Conservation (phyloP, 2,113 vertebrate species). For the Chloroceryle aenea region DNA sequence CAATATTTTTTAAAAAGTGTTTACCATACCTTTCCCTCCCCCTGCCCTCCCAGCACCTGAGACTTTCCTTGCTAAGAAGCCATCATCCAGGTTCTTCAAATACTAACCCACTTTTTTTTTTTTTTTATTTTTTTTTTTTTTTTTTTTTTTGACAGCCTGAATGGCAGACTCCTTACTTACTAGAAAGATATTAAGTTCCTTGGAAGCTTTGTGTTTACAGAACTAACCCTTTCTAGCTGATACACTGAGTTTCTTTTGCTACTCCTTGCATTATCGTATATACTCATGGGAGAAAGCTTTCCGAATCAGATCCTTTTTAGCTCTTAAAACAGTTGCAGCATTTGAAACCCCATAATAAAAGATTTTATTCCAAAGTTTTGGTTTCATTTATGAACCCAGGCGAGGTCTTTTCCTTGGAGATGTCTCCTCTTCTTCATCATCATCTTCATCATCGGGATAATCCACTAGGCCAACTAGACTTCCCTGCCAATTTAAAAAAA, state of each 20-base stretch:
- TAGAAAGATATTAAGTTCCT: conserved; percentile 79
- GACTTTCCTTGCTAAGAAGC: conserved; percentile 76
- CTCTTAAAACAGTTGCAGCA: conserved; percentile 81
- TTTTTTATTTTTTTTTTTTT: not conserved
- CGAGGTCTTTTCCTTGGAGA: conserved; percentile 94
- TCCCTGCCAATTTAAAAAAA: conserved; percentile 73
- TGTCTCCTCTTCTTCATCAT: conserved; percentile 93
- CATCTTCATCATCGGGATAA: conserved; percentile 96
- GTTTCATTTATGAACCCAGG: conserved; percentile 89
- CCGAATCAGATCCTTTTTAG: conserved; percentile 78
- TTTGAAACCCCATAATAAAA: conserved; percentile 77
- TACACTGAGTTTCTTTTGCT: conserved; percentile 77
- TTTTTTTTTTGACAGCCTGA: conserved; percentile 79
- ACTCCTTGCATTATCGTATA: conserved; percentile 79
- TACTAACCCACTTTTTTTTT: conserved; percentile 70
- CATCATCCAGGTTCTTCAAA: conserved; percentile 85
- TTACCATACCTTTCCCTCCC: conserved; percentile 67
- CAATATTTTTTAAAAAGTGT: conserved; percentile 69
- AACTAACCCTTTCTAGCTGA: conserved; percentile 80
- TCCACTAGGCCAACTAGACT: conserved; percentile 95
- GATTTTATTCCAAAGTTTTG: conserved; percentile 64
- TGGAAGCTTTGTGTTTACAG: conserved; percentile 77
- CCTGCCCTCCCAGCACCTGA: conserved; percentile 74
- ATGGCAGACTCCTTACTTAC: conserved; percentile 76
- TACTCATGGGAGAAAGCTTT: conserved; percentile 81